These are phyloP conservation scores for Notodonta dromedarius DNA, from an alignment of 2,888 invertebrate genomes.

Conservation along the genomic window DNA sequence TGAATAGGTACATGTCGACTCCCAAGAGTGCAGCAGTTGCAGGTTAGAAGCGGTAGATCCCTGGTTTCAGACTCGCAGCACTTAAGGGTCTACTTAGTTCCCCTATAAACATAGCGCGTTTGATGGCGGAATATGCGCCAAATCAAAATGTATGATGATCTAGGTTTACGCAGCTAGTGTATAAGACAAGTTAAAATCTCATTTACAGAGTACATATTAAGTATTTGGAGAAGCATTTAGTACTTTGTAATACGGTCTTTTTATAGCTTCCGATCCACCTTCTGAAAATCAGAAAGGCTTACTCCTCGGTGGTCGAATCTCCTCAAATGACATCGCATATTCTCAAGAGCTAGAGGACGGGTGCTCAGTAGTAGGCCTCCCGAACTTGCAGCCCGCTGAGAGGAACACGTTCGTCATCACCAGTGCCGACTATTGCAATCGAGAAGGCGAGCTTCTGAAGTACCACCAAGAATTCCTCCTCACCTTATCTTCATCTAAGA, in stretches of 20 bases:
- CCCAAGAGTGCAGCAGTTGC: not conserved
- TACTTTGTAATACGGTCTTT: not conserved
- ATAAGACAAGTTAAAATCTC: no score
- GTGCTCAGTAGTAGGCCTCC: conserved; percentile 56
- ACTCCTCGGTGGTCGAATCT: conserved; percentile 68
- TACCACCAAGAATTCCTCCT: conserved; percentile 76
- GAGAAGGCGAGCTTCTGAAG: conserved; percentile 66
- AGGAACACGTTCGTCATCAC: conserved; percentile 66
- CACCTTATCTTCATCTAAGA: conserved; percentile 61
- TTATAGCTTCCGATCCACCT: conserved; percentile 63
- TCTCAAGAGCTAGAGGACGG: conserved; percentile 73
- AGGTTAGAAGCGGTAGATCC: not conserved
- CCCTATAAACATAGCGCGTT: not conserved
- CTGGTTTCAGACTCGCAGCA: not conserved
- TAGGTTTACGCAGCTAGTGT: no score
- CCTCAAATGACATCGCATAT: conserved; percentile 66
- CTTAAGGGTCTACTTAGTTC: not conserved
- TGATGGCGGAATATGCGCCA: not conserved
- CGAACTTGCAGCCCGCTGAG: conserved; percentile 49
- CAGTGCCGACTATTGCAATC: conserved; percentile 73
- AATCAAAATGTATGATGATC: no score
- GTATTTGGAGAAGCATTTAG: no score
- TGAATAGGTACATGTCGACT: not conserved
- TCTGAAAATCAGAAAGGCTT: conserved; percentile 60
- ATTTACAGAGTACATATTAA: no score